Conservation (phyloP, 2,888 invertebrate genomes). For the Nomada flava region DNA sequence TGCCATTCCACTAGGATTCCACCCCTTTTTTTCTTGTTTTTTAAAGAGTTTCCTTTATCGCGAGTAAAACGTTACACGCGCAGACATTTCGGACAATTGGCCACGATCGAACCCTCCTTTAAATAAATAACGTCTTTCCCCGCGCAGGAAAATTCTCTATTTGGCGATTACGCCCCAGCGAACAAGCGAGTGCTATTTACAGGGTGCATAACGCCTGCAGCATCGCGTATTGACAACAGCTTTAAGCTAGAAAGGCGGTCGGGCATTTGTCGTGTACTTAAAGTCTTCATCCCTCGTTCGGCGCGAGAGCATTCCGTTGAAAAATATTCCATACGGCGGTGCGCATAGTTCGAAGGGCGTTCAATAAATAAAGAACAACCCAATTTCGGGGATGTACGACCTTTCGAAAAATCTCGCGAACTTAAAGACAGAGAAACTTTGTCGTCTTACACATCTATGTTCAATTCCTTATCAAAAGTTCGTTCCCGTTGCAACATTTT, state of each 20-base stretch:
- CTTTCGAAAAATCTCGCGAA: no score
- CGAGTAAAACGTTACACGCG: neutral
- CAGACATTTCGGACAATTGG: neutral
- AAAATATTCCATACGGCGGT: neutral
- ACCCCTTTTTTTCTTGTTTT: neutral
- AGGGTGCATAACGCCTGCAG: neutral
- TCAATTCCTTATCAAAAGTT: no score
- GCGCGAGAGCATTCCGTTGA: neutral
- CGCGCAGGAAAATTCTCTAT: neutral
- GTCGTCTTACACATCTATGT: no score
- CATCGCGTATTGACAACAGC: neutral
- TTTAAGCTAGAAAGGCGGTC: neutral
- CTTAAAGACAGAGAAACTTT: no score
- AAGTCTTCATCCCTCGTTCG: neutral
- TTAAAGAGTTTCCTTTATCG: conserved; percentile 1
- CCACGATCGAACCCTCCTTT: conserved; percentile 1
- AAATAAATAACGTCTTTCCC: conserved; percentile 21
- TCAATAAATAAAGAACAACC: no score
- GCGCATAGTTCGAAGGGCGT: no score
- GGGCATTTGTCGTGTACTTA: neutral
- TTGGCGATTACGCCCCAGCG: neutral
- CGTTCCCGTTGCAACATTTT: no score
- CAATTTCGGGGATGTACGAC: no score
- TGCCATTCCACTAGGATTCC: neutral
- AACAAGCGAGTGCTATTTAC: neutral